Base-by-base conservation (phyloP, 2,888 invertebrate genomes). In the Volucella inflata region DNA sequence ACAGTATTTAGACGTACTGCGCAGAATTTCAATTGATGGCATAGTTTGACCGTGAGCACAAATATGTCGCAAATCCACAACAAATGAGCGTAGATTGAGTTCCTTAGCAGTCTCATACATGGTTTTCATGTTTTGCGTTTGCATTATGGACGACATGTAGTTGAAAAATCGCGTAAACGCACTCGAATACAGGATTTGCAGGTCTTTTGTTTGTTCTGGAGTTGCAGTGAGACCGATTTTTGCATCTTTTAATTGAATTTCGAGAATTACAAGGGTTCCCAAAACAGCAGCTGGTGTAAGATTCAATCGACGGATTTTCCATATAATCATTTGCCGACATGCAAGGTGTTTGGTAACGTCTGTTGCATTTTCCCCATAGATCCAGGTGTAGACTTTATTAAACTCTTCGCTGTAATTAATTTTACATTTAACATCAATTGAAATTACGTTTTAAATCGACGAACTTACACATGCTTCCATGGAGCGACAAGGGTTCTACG, bases 121-220 rank as follows among this genome's bases (percentile, higher is more conserved):
- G 48, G 91, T 90, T 30, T 88, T 89, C 89, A 89, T 89, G 77
- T 88, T 89, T 51, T 89, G 88, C 2, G 88, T 87, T 67, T 91
- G 91, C 88, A 90, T 91, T 8, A 91, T 91, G 1, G 92, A 92
- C 0, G 91, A 92, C 92, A 92, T 92, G 36, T 91, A 92, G 81
- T 92, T 92, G 36, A 91, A 90, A 70, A 92, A 92, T 2, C 92
- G 89, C 0, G 90, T 92, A 40, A 92, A 90, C 4, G 91, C 90
- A 51, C 88, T 90, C 0, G 92, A 89, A 84, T 92, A 92, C 2
- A 90, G 87, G 0, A 87, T 87, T 67, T 90, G 89, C 1, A 91
- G 62, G 12, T 89, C 90, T 8, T 70, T 77, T 0, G 65, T 42
- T 1, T 74, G 16, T 8, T 64, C 55, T 0, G 62, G 21, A 1